Percentiles rank a stretch among this genome's conserved stretches.
Evolutionary conservation across 2,888 invertebrate species (phyloP).

Genomic region (Spodoptera picta): DNA sequence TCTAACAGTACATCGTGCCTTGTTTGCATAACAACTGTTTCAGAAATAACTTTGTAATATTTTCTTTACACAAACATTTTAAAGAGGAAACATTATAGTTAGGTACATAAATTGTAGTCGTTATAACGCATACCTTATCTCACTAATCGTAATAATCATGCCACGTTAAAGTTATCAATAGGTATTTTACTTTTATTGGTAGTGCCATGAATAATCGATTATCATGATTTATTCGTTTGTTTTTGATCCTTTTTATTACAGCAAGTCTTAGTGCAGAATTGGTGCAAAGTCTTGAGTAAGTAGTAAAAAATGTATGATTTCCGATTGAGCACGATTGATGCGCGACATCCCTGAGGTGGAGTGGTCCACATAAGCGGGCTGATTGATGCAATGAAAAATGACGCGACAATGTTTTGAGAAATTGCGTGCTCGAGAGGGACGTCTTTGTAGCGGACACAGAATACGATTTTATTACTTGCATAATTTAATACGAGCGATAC

Average conservation of each 20-base stretch:
- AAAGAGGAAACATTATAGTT: constrained; percentile 41
- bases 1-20: constrained; percentile 39
- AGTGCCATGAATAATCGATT: constrained; percentile 24
- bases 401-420: constrained; percentile 87
- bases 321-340: not conserved
- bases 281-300: constrained; percentile 12
- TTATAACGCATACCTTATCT: constrained; percentile 22
- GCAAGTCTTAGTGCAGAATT: constrained; percentile 11
- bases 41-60: constrained; percentile 29
- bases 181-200: constrained; percentile 12
- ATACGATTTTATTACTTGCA: constrained; percentile 85
- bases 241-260: constrained; percentile 16
- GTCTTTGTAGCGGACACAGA: constrained; percentile 74
- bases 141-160: constrained; percentile 30
- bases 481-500: constrained; percentile 78
- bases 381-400: constrained; percentile 89
- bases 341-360: constrained; percentile 73
- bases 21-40: constrained; percentile 49
- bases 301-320: not conserved
- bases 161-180: constrained; percentile 17
- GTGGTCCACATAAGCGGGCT: constrained; percentile 73
- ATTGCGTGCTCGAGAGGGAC: constrained; percentile 78
- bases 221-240: constrained; percentile 38
- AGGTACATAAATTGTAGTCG: constrained; percentile 23
- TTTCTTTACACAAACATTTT: constrained; percentile 22